These are phyloP conservation scores for Clarias fuscus DNA, from an alignment of 2,797 vertebrate genomes.

Conservation along the genomic window DNA sequence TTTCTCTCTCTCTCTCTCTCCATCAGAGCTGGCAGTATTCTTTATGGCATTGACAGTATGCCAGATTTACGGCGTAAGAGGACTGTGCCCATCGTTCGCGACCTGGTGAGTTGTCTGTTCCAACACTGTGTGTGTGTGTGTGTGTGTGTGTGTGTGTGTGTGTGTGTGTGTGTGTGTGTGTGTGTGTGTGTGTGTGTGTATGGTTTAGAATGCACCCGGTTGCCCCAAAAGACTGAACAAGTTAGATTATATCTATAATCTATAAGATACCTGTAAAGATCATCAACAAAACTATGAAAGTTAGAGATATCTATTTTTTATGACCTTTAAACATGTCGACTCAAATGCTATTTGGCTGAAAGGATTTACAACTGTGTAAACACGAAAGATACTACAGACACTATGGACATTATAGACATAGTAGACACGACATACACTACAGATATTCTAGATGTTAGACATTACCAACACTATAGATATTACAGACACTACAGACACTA, in stretches of 20 bases:
- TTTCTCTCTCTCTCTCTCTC: slow-evolving; percentile 40
- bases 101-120: slow-evolving; percentile 88
- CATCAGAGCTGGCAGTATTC: slow-evolving; percentile 83
- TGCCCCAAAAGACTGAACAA: neutral
- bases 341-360: neutral
- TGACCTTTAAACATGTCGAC: neutral
- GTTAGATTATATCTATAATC: too few relatives aligned
- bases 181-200: neutral
- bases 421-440: too few relatives aligned
- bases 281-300: neutral
- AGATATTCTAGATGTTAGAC: too few relatives aligned
- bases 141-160: slow-evolving; percentile 29
- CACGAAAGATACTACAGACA: too few relatives aligned
- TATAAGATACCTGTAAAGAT: neutral
- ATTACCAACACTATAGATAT: too few relatives aligned
- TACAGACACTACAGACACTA: too few relatives aligned
- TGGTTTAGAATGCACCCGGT: neutral
- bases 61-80: slow-evolving; percentile 96
- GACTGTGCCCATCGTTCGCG: slow-evolving; percentile 92
- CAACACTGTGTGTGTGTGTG: slow-evolving; percentile 55
- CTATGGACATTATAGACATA: too few relatives aligned
- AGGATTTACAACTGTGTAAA: neutral
- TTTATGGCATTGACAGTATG: slow-evolving; percentile 99
- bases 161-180: slow-evolving; percentile 1
- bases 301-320: neutral